Percentiles rank a stretch among this genome's conserved stretches.
phyloP scores from a whole-genome alignment of 2,797 vertebrate genomes.

The Rhinophrynus dorsalis region DNA sequence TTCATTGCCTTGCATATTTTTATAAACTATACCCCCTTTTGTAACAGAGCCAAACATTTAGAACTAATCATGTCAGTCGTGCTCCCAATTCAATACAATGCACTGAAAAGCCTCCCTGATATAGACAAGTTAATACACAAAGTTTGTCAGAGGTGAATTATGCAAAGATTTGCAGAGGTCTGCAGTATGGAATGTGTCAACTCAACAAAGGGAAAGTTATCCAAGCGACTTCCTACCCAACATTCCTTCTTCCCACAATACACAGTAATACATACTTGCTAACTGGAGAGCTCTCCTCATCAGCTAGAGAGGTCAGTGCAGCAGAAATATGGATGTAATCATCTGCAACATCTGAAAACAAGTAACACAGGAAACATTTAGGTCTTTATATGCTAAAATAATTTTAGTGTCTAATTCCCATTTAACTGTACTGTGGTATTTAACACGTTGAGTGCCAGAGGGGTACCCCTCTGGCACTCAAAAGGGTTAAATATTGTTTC shows the following conservation, averaged over 20 bases:
- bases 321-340: conserved; percentile 93
- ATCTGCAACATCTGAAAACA: conserved; percentile 86
- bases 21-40: too few relatives aligned
- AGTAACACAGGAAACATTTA: conserved; percentile 44
- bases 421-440: too few relatives aligned
- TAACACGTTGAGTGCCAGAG: too few relatives aligned
- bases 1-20: neutral
- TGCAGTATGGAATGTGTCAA: conserved; percentile 25
- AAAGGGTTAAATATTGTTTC: too few relatives aligned
- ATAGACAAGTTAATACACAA: too few relatives aligned
- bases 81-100: too few relatives aligned
- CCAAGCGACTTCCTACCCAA: conserved; percentile 38
- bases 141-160: neutral
- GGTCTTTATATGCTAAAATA: neutral
- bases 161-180: neutral
- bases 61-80: too few relatives aligned
- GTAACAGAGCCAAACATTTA: neutral
- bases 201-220: conserved; percentile 40
- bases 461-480: too few relatives aligned
- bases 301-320: conserved; percentile 79
- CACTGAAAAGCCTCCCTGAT: too few relatives aligned
- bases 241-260: conserved; percentile 26
- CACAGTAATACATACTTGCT: conserved; percentile 81
- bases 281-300: conserved; percentile 84
- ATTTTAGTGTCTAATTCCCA: too few relatives aligned